Evolutionary conservation across 2,797 vertebrate genomes (phyloP).

Genomic region (Amniataba percoides): DNA sequence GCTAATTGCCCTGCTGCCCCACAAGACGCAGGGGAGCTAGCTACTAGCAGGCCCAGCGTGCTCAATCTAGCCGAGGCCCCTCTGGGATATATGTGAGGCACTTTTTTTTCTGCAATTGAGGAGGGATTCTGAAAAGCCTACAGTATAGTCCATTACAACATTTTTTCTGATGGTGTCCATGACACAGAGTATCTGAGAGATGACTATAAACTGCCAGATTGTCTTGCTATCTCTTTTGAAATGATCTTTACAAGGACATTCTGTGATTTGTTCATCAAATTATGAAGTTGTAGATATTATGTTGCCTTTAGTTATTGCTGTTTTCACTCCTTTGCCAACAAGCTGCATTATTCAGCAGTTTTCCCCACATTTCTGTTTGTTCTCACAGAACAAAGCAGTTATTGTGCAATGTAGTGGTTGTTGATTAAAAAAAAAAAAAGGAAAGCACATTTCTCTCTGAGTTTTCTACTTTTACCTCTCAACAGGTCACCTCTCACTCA

Average conservation of each 20-base stretch:
- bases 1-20: conserved; percentile 86
- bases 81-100: conserved; percentile 38
- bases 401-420: background rate
- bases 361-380: no score
- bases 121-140: conserved; percentile 17
- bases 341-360: background rate
- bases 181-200: background rate
- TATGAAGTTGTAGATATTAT: background rate
- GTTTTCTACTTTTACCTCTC: conserved; percentile 5
- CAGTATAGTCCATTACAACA: background rate
- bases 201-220: background rate
- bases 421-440: background rate
- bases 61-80: conserved; percentile 56
- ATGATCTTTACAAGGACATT: background rate
- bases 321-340: background rate
- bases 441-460: background rate
- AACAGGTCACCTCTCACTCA: conserved; percentile 47
- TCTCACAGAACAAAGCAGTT: background rate
- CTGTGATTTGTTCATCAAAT: background rate
- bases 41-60: conserved; percentile 48
- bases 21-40: conserved; percentile 72
- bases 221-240: background rate
- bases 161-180: background rate
- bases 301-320: background rate
- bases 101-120: conserved; percentile 22